Conservation (phyloP, 2,888 invertebrate species). For the Drosophila prolongata region DNA sequence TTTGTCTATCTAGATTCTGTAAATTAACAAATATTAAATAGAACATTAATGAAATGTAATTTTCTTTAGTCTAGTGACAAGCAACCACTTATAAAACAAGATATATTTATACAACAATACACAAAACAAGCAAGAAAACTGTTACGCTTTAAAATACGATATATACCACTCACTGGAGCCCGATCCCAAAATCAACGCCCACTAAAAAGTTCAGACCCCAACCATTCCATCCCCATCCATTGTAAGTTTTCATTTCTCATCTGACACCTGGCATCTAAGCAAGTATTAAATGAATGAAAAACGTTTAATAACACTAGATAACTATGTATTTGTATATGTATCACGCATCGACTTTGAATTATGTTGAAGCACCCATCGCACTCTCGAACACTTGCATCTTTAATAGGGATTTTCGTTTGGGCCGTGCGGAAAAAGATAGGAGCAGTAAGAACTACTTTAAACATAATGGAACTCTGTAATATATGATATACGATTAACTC, state of each 20-base stretch:
- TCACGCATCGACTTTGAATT: slow-evolving; percentile 52
- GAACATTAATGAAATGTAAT: slow-evolving; percentile 58
- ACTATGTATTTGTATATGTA: slow-evolving; percentile 39
- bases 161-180: slow-evolving; percentile 48
- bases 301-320: slow-evolving; percentile 61
- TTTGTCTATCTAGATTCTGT: slow-evolving; percentile 40
- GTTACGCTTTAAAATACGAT: slow-evolving; percentile 70
- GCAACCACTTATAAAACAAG: slow-evolving; percentile 19
- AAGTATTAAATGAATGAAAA: slow-evolving; percentile 72
- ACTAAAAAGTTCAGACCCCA: slow-evolving; percentile 16
- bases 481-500: slow-evolving; percentile 51
- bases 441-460: slow-evolving; percentile 55
- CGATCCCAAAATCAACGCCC: slow-evolving; percentile 28
- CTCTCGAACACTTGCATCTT: slow-evolving; percentile 25
- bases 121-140: slow-evolving; percentile 74
- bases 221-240: slow-evolving; percentile 48
- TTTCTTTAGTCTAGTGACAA: slow-evolving; percentile 59
- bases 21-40: slow-evolving; percentile 46
- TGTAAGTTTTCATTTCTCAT: slow-evolving; percentile 72
- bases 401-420: slow-evolving; percentile 45
- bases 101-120: slow-evolving; percentile 46
- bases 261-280: slow-evolving; percentile 56
- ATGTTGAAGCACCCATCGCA: slow-evolving; percentile 41
- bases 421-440: slow-evolving; percentile 19
- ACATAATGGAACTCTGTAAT: slow-evolving; percentile 66